A percentile compares a stretch with the other conserved stretches of the same genome.
phyloP scores from a whole-genome alignment of 2,888 invertebrate species.

The Dynastes grantii region DNA sequence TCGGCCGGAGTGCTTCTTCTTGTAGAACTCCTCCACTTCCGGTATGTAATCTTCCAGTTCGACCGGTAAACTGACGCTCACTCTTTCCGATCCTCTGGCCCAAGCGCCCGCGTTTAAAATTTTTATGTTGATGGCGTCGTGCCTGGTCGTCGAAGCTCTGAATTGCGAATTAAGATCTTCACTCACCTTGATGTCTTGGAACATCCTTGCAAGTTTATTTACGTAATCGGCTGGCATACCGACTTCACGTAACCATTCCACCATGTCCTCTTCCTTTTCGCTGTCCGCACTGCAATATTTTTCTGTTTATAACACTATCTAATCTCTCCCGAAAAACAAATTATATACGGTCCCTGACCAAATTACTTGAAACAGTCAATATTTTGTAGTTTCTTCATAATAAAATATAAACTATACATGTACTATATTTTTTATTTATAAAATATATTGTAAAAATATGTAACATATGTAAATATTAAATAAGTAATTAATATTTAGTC shows the following conservation, averaged over 20 bases:
- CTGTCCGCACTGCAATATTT: slow-evolving; percentile 87
- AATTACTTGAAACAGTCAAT: no score
- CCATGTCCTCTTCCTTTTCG: slow-evolving; percentile 99
- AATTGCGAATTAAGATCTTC: slow-evolving; percentile 97
- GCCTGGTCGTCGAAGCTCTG: slow-evolving; percentile 84
- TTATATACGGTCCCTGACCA: no score
- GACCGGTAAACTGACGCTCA: slow-evolving; percentile 95
- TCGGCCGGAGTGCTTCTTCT: slow-evolving; percentile 96
- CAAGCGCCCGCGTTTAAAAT: slow-evolving; percentile 99
- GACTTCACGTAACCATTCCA: slow-evolving; percentile 96
- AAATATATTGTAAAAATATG: no score
- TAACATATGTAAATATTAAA: no score
- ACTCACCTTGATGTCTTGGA: slow-evolving; percentile 97
- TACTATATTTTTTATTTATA: no score
- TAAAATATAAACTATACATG: no score
- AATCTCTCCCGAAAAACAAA: no score
- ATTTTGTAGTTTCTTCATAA: no score
- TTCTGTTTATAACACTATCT: no score
- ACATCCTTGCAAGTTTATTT: slow-evolving; percentile 98
- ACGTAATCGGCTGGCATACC: slow-evolving; percentile 99
- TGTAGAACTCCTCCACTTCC: slow-evolving; percentile 98
- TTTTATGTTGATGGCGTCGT: slow-evolving; percentile 97
- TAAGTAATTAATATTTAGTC: no score
- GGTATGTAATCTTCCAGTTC: slow-evolving; percentile 99
- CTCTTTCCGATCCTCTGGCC: slow-evolving; percentile 95